Evolutionary conservation across 2,113 vertebrate genomes (phyloP).

Genomic region (Lepus europaeus): DNA sequence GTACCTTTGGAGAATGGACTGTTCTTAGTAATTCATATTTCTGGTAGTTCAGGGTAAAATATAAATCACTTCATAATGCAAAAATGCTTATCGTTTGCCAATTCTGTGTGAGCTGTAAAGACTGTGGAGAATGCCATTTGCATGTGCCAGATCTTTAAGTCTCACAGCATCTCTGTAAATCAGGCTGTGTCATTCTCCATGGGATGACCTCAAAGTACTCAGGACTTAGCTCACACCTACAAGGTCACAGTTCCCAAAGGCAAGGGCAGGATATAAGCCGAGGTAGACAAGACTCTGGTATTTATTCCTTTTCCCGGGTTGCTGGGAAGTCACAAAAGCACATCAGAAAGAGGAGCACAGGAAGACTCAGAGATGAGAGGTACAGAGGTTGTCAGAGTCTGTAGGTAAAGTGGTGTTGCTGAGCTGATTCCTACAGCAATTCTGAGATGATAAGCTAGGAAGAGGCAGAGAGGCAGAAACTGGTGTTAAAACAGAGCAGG

Average conservation of each 20-base stretch:
- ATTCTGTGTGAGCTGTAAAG: constrained; percentile 30
- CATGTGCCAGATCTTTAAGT: background rate
- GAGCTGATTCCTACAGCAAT: background rate
- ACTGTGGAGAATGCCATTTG: background rate
- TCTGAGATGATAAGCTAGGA: background rate
- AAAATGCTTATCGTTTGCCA: constrained; percentile 19
- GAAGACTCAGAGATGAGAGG: background rate
- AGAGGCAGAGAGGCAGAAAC: background rate
- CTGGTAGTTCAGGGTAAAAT: constrained; percentile 1
- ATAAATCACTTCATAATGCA: constrained; percentile 33
- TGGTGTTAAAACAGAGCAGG: background rate
- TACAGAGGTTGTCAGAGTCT: background rate
- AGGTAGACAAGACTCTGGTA: background rate
- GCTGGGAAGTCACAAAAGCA: background rate
- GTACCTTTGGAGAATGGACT: constrained; percentile 33
- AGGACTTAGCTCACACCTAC: background rate
- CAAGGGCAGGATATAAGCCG: background rate
- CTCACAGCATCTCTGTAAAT: background rate
- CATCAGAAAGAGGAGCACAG: background rate
- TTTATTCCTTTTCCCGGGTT: background rate
- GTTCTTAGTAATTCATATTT: constrained; percentile 48
- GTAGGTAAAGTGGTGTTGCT: background rate
- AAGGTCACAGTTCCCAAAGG: background rate
- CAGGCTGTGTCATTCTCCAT: background rate
- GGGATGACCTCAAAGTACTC: background rate